Evolutionary conservation across 2,888 invertebrate genomes (phyloP).

Genomic region (Nomada goodeniana): DNA sequence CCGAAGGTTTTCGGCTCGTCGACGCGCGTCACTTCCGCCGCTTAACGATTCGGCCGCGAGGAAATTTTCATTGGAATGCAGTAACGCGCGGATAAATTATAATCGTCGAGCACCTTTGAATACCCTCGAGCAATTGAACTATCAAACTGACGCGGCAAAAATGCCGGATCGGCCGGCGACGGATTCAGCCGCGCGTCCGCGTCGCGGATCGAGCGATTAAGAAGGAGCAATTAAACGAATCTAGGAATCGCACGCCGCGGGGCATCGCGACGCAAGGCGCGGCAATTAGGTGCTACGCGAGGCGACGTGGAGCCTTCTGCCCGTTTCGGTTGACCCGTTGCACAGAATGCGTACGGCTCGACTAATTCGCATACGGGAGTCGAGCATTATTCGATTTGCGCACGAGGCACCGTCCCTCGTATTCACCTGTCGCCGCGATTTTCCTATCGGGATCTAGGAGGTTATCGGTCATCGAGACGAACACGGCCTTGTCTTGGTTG

Average conservation of each 20-base stretch:
- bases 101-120: no score
- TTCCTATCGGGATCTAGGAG: not conserved
- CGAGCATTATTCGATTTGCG: constrained; percentile 9
- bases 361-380: not conserved
- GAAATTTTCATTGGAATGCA: not conserved
- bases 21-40: not conserved
- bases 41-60: not conserved
- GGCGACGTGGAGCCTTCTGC: not conserved
- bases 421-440: constrained; percentile 32
- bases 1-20: not conserved
- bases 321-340: constrained; percentile 6
- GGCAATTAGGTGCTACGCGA: constrained; percentile 34
- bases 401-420: not conserved
- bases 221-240: constrained; percentile 29
- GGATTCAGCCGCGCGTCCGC: not conserved
- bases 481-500: constrained; percentile 17
- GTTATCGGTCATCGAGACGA: constrained; percentile 45
- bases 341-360: not conserved
- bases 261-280: constrained; percentile 9
- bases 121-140: no score
- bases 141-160: no score
- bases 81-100: not conserved
- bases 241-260: constrained; percentile 12
- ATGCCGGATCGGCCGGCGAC: no score
- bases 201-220: constrained; percentile 12